Evolutionary conservation across 2,113 vertebrate species (phyloP).

Genomic region (Corvus moneduloides): DNA sequence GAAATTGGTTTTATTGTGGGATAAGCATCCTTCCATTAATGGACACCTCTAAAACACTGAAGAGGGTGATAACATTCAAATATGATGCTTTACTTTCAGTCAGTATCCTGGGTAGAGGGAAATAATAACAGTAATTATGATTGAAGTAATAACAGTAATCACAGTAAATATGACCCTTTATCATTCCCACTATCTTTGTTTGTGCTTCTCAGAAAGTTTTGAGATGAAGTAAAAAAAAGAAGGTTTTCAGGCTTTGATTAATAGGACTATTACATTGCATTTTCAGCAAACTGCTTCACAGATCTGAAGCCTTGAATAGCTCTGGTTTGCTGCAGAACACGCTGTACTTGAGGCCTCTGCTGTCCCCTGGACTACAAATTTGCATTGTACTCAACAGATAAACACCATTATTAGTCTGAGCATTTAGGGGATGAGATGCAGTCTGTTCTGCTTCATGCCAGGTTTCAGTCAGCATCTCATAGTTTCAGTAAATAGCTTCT

Average conservation of each 20-base stretch:
- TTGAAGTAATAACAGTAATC: conserved; percentile 1
- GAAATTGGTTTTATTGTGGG: conserved; percentile 11
- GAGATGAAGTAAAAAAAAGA: background rate
- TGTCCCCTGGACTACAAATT: background rate
- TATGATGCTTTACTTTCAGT: background rate
- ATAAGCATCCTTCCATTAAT: conserved; percentile 19
- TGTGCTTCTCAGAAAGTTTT: conserved; percentile 16
- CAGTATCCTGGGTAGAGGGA: background rate
- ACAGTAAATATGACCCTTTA: conserved; percentile 5
- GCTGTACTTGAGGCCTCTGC: background rate
- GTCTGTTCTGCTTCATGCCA: conserved; percentile 20
- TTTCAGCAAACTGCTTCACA: background rate
- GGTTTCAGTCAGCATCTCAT: conserved; percentile 7
- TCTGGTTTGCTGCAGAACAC: background rate
- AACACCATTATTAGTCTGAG: conserved; percentile 16
- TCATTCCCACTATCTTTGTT: background rate
- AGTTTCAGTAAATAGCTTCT: conserved; percentile 30
- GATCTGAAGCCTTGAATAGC: background rate
- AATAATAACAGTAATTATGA: conserved; percentile 26
- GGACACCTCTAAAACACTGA: background rate
- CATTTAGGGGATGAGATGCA: conserved; percentile 17
- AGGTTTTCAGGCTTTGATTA: conserved; percentile 7
- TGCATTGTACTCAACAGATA: conserved; percentile 40
- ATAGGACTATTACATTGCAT: background rate
- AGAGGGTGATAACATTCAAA: conserved; percentile 10